These are phyloP conservation scores for Oreortyx pictus DNA, from an alignment of 2,797 vertebrate genomes.

Conservation along the genomic window DNA sequence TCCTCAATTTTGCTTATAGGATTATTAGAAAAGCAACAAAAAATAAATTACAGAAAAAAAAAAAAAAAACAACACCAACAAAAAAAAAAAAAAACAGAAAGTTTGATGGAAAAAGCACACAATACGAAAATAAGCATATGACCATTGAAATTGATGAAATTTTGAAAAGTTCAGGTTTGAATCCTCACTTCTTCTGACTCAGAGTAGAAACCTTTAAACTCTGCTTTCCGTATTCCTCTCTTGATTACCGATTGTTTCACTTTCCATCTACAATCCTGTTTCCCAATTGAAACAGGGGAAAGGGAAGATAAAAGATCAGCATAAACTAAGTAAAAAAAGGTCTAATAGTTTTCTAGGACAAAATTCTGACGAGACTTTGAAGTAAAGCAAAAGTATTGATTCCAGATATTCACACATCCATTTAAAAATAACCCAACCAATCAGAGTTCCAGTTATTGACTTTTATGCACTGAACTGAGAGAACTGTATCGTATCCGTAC, in stretches of 20 bases:
- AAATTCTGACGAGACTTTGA: neutral
- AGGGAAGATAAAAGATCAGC: rapidly evolving
- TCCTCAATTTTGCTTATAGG: neutral
- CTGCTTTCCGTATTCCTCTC: neutral
- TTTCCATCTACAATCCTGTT: neutral
- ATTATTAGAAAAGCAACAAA: neutral
- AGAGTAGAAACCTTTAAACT: neutral
- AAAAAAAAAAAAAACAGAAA: neutral
- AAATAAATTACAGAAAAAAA: too few relatives aligned
- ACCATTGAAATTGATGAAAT: neutral
- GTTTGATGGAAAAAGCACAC: neutral
- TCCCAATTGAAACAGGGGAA: neutral
- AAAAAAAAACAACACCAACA: too few relatives aligned
- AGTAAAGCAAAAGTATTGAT: neutral
- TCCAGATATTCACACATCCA: neutral
- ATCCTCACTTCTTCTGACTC: neutral
- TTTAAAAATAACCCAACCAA: neutral
- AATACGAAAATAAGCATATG: neutral
- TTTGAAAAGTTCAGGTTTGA: neutral
- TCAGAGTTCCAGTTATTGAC: neutral
- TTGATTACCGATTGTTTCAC: neutral
- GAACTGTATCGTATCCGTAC: neutral
- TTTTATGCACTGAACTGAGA: neutral
- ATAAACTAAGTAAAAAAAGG: neutral
- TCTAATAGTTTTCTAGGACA: rapidly evolving